These are phyloP conservation scores for Liposcelis brunnea DNA, from an alignment of 2,888 invertebrate genomes.

Conservation along the genomic window DNA sequence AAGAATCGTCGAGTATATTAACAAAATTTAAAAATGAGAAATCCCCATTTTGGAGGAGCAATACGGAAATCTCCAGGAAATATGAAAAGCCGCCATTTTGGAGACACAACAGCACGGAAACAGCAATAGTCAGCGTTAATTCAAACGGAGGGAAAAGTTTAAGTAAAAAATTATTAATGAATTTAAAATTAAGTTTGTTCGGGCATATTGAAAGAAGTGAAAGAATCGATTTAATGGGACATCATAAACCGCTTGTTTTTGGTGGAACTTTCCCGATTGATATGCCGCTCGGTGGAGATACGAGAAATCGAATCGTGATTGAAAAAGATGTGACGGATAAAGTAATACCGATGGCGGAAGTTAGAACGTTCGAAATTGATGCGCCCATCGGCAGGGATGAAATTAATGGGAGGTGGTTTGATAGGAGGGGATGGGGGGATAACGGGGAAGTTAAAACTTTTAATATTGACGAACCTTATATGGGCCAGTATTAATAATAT, in stretches of 20 bases:
- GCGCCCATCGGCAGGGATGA: constrained; percentile 31
- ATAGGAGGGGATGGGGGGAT: not conserved
- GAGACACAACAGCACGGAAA: constrained; percentile 35
- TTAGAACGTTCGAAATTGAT: constrained; percentile 26
- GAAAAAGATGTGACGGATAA: constrained; percentile 12
- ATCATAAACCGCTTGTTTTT: constrained; percentile 48
- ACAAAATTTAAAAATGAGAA: constrained; percentile 21
- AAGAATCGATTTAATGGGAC: constrained; percentile 22
- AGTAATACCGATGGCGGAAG: not conserved
- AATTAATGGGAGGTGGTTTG: constrained; percentile 23
- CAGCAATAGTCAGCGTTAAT: constrained; percentile 21
- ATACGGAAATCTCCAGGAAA: constrained; percentile 20
- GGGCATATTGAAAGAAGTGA: constrained; percentile 12
- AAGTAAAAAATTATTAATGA: constrained; percentile 17
- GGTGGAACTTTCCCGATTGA: constrained; percentile 80
- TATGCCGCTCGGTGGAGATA: constrained; percentile 32
- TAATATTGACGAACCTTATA: constrained; percentile 32
- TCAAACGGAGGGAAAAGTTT: constrained; percentile 22
- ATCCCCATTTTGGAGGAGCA: constrained; percentile 13
- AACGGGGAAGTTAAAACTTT: constrained; percentile 26
- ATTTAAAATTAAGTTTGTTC: constrained; percentile 11
- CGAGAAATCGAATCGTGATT: constrained; percentile 20
- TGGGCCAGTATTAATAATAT: constrained; percentile 27
- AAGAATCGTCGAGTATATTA: constrained; percentile 19
- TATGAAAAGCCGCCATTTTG: constrained; percentile 30